A percentile compares a stretch with the other conserved stretches of the same genome.
These are phyloP conservation scores for Lasioglossum malachurum DNA, from an alignment of 2,888 invertebrate genomes.

Conservation along the genomic window DNA sequence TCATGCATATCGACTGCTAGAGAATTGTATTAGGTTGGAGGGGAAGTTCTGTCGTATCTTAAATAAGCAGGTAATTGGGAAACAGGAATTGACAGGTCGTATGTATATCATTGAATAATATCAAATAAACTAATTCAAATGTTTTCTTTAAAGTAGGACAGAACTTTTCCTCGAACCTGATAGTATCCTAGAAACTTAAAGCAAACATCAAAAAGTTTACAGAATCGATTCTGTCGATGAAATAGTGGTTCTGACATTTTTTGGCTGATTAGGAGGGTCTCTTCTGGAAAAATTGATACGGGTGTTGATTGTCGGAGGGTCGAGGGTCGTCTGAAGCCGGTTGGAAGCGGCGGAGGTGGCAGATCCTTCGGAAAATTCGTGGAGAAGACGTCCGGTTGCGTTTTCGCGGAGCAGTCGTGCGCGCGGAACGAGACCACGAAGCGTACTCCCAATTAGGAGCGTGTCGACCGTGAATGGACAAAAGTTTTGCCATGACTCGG, in stretches of 20 bases:
- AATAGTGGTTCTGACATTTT: background rate
- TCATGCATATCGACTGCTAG: background rate
- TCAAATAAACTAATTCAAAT: too few relatives aligned
- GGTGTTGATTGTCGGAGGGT: conserved; percentile 1
- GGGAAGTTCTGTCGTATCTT: too few relatives aligned
- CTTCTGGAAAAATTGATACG: background rate
- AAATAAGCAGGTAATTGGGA: too few relatives aligned
- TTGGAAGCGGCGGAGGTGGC: background rate
- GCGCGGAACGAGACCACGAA: conserved; percentile 76
- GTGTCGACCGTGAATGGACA: conserved; percentile 80
- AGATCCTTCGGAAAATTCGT: conserved; percentile 36
- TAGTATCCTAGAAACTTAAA: background rate
- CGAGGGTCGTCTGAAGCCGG: background rate
- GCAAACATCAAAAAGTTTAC: background rate
- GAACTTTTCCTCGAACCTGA: too few relatives aligned
- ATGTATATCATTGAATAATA: too few relatives aligned
- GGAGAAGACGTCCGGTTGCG: conserved; percentile 52
- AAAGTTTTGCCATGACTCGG: conserved; percentile 80
- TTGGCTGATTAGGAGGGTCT: background rate
- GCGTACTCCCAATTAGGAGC: conserved; percentile 79
- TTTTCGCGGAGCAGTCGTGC: conserved; percentile 67
- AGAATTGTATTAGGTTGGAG: background rate
- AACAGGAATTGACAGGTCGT: too few relatives aligned
- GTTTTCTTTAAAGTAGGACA: too few relatives aligned
- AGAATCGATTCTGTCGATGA: background rate